These are phyloP conservation scores for Agraylea sexmaculata DNA, from an alignment of 1,140 invertebrate species.

Conservation along the genomic window DNA sequence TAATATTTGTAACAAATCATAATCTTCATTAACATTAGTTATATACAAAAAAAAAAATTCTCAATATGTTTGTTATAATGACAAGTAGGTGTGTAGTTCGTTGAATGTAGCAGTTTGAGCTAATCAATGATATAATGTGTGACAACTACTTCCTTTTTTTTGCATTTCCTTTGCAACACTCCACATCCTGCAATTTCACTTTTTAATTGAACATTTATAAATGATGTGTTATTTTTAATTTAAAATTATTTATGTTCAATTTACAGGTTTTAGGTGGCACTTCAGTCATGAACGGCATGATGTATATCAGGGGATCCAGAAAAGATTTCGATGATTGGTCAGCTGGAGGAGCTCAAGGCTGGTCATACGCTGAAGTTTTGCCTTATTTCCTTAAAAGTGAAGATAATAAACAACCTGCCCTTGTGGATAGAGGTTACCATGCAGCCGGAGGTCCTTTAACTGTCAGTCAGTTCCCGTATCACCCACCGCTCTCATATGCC, in stretches of 20 bases:
- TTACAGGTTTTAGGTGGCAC: slow-evolving; percentile 74
- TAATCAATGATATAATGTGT: too few relatives aligned
- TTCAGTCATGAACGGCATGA: slow-evolving; percentile 93
- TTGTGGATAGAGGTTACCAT: slow-evolving; percentile 61
- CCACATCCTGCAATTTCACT: background rate
- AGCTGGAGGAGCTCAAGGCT: slow-evolving; percentile 70
- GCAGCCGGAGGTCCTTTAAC: slow-evolving; percentile 64
- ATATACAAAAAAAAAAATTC: too few relatives aligned
- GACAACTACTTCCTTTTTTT: too few relatives aligned
- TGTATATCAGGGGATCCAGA: slow-evolving; percentile 85
- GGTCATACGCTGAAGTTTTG: slow-evolving; percentile 81
- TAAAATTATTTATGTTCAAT: background rate
- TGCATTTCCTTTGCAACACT: too few relatives aligned
- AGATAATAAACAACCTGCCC: slow-evolving; percentile 55
- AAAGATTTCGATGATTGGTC: slow-evolving; percentile 90
- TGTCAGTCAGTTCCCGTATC: slow-evolving; percentile 73
- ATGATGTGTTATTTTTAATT: background rate
- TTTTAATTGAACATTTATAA: slow-evolving; percentile 1
- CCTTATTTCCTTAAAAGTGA: slow-evolving; percentile 83
- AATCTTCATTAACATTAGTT: too few relatives aligned
- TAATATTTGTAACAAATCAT: too few relatives aligned
- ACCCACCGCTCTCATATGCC: slow-evolving; percentile 70
- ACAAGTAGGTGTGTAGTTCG: too few relatives aligned
- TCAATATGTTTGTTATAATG: too few relatives aligned
- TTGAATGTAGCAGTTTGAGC: too few relatives aligned